Evolutionary conservation across 2,797 vertebrate genomes (phyloP).

Genomic region (Pangasius macronema): DNA sequence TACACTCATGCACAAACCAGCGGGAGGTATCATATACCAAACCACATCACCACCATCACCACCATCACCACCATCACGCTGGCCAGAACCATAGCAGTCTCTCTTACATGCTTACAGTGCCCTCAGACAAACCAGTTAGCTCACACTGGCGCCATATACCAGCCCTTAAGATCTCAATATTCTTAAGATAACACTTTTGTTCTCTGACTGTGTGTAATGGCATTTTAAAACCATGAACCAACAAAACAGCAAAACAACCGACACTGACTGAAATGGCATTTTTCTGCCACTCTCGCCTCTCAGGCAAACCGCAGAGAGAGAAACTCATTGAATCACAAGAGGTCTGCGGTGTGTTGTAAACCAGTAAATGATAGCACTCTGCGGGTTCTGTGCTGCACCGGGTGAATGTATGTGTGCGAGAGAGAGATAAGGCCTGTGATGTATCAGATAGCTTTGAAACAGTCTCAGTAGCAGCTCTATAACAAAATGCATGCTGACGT

Average conservation of each 20-base stretch:
- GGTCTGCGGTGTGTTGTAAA: constrained; percentile 36
- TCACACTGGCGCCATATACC: neutral
- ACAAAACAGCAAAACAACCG: constrained; percentile 18
- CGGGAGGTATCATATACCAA: neutral
- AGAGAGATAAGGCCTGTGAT: constrained; percentile 50
- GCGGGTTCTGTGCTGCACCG: neutral
- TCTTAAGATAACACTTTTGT: neutral
- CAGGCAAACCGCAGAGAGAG: constrained; percentile 3
- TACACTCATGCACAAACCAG: neutral
- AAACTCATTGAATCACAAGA: constrained; percentile 39
- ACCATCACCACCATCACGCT: neutral
- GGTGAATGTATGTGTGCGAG: constrained; percentile 8
- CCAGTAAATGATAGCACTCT: constrained; percentile 37
- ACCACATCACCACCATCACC: neutral
- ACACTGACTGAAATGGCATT: constrained; percentile 15
- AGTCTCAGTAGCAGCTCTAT: constrained; percentile 37
- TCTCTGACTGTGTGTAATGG: neutral
- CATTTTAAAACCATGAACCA: constrained; percentile 8
- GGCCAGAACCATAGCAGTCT: neutral
- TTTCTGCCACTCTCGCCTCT: constrained; percentile 17
- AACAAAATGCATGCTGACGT: constrained; percentile 54
- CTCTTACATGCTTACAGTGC: neutral
- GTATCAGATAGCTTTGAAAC: constrained; percentile 55
- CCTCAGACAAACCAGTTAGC: neutral
- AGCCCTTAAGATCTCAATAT: constrained; percentile 15